Percentiles rank a stretch among this genome's conserved stretches.
Conservation (phyloP, 2,113 vertebrate species). For the Pseudopipra pipra region DNA sequence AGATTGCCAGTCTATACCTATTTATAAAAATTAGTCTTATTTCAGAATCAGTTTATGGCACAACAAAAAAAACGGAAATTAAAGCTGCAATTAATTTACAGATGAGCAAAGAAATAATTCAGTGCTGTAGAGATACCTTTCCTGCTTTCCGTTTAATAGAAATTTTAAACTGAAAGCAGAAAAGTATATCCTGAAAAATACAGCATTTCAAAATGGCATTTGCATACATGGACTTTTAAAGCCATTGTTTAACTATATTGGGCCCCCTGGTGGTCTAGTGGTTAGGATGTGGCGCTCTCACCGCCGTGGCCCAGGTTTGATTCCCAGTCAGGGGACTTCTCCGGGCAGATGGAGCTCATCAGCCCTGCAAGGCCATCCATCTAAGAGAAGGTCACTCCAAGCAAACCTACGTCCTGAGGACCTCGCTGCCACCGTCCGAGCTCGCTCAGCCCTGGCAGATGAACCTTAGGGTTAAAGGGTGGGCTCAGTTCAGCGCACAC, state of each 20-base stretch:
- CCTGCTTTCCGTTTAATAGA: conserved; percentile 43
- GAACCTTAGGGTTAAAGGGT: too few species aligned
- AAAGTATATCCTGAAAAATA: conserved; percentile 52
- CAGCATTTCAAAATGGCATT: conserved; percentile 7
- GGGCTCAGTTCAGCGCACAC: too few species aligned
- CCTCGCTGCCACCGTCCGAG: too few species aligned
- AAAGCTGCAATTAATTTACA: conserved; percentile 4
- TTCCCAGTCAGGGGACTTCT: too few species aligned
- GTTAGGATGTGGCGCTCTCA: conserved; percentile 86
- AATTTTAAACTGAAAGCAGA: conserved; percentile 53
- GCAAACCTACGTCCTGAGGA: too few species aligned
- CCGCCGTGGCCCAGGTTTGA: conserved; percentile 77
- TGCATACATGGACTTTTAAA: not conserved
- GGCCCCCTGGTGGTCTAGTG: conserved; percentile 81
- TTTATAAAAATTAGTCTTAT: not conserved
- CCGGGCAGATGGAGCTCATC: too few species aligned
- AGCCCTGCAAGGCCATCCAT: too few species aligned
- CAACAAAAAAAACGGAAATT: conserved; percentile 51
- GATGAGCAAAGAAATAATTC: conserved; percentile 28
- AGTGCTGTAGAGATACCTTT: conserved; percentile 30
- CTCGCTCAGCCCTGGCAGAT: too few species aligned
- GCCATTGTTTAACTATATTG: not conserved
- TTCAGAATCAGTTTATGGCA: conserved; percentile 58
- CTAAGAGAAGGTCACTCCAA: too few species aligned
- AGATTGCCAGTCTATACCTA: not conserved